Evolutionary conservation across 35 echinoderm and acorn worm genomes (phyloP).

Genomic region (Antedon bifida): DNA sequence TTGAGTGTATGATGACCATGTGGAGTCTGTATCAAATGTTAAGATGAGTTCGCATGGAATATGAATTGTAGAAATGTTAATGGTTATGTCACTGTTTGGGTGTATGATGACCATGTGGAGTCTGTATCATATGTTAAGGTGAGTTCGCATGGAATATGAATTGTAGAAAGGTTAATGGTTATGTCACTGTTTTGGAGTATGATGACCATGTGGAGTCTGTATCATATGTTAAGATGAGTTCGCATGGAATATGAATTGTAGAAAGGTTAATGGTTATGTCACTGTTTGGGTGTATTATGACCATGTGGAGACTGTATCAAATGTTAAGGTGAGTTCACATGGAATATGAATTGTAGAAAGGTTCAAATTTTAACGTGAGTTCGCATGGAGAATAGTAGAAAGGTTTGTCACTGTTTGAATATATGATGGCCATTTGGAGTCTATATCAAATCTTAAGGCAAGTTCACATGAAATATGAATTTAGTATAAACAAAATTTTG

Average conservation of each 20-base stretch:
- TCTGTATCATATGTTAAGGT: neutral
- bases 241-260: too few species aligned
- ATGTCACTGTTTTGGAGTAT: neutral
- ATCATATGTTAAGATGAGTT: neutral
- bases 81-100: neutral
- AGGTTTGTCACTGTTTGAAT: neutral
- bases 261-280: neutral
- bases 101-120: neutral
- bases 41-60: neutral
- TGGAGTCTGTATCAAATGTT: neutral
- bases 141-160: too few species aligned
- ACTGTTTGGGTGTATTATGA: neutral
- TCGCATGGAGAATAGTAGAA: too few species aligned
- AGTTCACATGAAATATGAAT: too few species aligned
- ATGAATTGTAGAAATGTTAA: neutral
- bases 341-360: too few species aligned
- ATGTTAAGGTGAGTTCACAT: neutral
- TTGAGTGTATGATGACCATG: neutral
- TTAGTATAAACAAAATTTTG: too few species aligned
- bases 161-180: neutral
- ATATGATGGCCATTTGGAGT: neutral
- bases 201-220: neutral
- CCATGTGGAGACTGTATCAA: neutral
- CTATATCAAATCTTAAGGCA: neutral
- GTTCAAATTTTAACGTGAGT: neutral